A percentile compares a stretch with the other conserved stretches of the same genome.
Conservation (phyloP, 35 echinoderm and acorn worm genomes). For the Holothuria glaberrima region DNA sequence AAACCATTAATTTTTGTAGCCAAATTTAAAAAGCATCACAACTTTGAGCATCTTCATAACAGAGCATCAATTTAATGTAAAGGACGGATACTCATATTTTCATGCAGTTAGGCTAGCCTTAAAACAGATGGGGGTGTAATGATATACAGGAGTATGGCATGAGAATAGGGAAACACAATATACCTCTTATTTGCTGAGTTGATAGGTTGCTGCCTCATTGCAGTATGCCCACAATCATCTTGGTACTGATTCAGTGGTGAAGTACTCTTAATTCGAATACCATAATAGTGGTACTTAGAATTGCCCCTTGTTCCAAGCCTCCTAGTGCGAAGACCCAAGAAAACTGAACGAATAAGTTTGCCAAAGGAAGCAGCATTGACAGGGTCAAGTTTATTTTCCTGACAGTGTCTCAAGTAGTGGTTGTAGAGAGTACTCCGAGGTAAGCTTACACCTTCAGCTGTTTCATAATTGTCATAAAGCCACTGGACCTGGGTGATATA, state of each 20-base stretch:
- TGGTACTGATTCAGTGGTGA: slow-evolving; percentile 95
- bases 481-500: slow-evolving; percentile 84
- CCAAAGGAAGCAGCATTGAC: slow-evolving; percentile 99
- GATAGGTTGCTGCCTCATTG: slow-evolving; percentile 98
- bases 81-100: too few species aligned
- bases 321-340: slow-evolving; percentile 89
- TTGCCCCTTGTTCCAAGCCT: slow-evolving; percentile 98
- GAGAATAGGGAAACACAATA: not conserved
- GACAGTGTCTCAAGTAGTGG: slow-evolving; percentile 97
- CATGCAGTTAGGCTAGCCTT: not conserved
- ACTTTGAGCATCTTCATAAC: too few species aligned
- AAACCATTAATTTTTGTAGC: too few species aligned
- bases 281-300: slow-evolving; percentile 99
- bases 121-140: not conserved
- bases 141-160: not conserved
- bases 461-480: slow-evolving; percentile 98
- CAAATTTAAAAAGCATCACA: too few species aligned
- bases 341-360: slow-evolving; percentile 97
- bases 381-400: slow-evolving; percentile 96
- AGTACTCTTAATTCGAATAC: slow-evolving; percentile 93
- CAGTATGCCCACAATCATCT: slow-evolving; percentile 90
- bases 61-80: too few species aligned
- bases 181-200: slow-evolving; percentile 86
- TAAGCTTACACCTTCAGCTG: slow-evolving; percentile 88
- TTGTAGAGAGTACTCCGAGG: slow-evolving; percentile 93